A percentile compares a stretch with the other conserved stretches of the same genome.
phyloP scores from a whole-genome alignment of 1,140 invertebrate species.

The Idris sp. region DNA sequence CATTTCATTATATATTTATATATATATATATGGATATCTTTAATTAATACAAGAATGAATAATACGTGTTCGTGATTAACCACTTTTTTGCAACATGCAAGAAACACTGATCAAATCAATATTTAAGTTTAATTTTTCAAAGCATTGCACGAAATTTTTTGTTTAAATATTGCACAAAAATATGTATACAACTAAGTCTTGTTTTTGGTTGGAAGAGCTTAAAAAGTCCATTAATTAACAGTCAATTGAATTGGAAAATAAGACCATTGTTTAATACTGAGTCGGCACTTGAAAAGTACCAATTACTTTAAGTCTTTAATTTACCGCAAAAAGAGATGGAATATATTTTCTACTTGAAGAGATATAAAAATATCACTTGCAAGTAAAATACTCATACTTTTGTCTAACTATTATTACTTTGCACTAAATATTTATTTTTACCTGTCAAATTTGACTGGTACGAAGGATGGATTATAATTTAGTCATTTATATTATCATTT shows the following conservation, averaged over 20 bases:
- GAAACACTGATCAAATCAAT: constrained; percentile 13
- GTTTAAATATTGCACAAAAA: constrained; percentile 27
- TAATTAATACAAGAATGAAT: constrained; percentile 22
- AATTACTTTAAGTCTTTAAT: constrained; percentile 28
- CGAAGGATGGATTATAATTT: constrained; percentile 37
- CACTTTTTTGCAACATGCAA: no score
- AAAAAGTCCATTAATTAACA: constrained; percentile 20
- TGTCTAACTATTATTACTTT: constrained; percentile 38
- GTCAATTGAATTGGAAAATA: constrained; percentile 5
- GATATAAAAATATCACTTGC: constrained; percentile 9
- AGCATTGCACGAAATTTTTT: constrained; percentile 19
- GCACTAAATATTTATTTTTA: constrained; percentile 12
- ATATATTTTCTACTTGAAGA: constrained; percentile 22
- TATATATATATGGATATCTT: no score
- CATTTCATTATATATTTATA: constrained; percentile 8
- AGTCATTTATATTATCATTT: no score
- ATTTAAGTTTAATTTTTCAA: constrained; percentile 17
- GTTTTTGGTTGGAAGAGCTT: constrained; percentile 23
- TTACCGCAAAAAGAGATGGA: constrained; percentile 16
- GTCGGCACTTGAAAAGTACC: constrained; percentile 10
- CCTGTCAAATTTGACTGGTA: constrained; percentile 29
- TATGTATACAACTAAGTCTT: constrained; percentile 24
- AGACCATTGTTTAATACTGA: constrained; percentile 31
- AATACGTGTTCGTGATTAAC: constrained; percentile 10
- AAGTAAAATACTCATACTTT: constrained; percentile 20